Percentiles rank a stretch among this genome's conserved stretches.
These are phyloP conservation scores for Silurus asotus DNA, from an alignment of 2,113 vertebrate genomes.

Conservation along the genomic window DNA sequence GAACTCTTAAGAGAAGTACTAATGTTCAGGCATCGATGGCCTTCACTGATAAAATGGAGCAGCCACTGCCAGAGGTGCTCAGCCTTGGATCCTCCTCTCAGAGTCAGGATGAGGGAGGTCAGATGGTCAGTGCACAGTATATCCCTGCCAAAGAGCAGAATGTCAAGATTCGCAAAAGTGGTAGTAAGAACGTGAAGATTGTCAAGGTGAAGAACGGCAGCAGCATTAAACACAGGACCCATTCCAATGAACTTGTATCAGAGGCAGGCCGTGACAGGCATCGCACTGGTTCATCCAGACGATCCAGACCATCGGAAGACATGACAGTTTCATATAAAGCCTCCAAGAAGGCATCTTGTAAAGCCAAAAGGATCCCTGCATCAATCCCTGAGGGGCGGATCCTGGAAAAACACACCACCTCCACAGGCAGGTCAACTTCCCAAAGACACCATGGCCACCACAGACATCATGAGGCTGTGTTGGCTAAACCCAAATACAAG, in stretches of 20 bases:
- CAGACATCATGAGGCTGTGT: conserved; percentile 66
- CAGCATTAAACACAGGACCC: conserved; percentile 20
- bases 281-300: conserved; percentile 63
- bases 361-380: conserved; percentile 67
- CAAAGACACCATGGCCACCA: conserved; percentile 58
- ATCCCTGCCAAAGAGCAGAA: conserved; percentile 70
- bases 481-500: conserved; percentile 88
- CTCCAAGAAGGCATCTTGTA: conserved; percentile 70
- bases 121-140: conserved; percentile 73
- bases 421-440: conserved; percentile 43
- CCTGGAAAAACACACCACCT: conserved; percentile 61
- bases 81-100: conserved; percentile 81
- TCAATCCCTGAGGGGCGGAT: conserved; percentile 67
- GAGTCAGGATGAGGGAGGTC: conserved; percentile 75
- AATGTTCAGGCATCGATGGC: conserved; percentile 29
- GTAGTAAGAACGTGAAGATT: conserved; percentile 69
- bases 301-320: conserved; percentile 76
- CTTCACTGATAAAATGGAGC: conserved; percentile 59
- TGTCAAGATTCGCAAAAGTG: conserved; percentile 70
- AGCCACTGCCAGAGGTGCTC: conserved; percentile 69
- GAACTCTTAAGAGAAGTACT: conserved; percentile 63
- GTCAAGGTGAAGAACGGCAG: conserved; percentile 68
- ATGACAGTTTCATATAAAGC: conserved; percentile 71
- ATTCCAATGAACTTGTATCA: conserved; percentile 45
- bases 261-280: conserved; percentile 71